Conservation (phyloP, 2,113 vertebrate genomes). For the Podiceps cristatus region DNA sequence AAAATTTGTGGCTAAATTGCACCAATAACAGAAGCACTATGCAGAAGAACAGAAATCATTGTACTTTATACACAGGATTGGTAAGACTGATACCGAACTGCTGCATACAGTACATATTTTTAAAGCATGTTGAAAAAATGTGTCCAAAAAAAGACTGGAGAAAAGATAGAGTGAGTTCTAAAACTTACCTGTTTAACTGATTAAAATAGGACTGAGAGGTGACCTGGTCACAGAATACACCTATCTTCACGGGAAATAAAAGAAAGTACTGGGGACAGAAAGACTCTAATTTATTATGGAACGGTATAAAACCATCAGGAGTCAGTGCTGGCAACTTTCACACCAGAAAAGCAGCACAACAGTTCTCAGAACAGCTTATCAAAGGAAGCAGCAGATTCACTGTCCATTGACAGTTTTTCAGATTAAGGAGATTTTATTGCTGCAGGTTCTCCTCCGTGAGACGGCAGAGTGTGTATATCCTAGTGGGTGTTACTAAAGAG, state of each 20-base stretch:
- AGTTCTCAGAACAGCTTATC: not conserved
- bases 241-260: not conserved
- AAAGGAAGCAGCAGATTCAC: not conserved
- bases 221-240: not conserved
- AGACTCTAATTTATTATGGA: not conserved
- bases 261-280: not conserved
- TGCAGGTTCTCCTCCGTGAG: not conserved
- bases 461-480: not conserved
- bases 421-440: not conserved
- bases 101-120: not conserved
- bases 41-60: not conserved
- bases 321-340: not conserved
- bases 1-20: not conserved
- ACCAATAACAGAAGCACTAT: not conserved
- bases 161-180: not conserved
- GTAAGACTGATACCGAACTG: not conserved
- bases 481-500: rapidly evolving
- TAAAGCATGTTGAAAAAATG: not conserved
- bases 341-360: not conserved
- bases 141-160: not conserved
- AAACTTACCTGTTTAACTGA: not conserved
- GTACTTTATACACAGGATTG: not conserved
- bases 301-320: not conserved
- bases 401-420: not conserved
- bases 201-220: not conserved